Evolutionary conservation across 2,797 vertebrate species (phyloP).

Genomic region (Acanthurus lineatus): DNA sequence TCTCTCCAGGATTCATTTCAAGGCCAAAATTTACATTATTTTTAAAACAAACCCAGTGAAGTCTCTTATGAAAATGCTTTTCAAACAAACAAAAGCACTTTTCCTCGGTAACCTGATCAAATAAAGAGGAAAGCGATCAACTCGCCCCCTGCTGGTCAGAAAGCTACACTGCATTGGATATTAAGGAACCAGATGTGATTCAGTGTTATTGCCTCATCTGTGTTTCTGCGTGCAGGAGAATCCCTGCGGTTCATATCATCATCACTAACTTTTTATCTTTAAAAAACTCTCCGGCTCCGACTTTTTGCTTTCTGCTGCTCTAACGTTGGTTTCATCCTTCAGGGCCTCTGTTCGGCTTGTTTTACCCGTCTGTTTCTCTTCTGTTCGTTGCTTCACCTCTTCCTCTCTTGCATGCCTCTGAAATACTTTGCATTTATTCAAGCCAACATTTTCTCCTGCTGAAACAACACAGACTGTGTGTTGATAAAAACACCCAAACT

Average conservation of each 20-base stretch:
- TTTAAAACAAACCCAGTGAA: background rate
- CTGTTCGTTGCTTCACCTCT: background rate
- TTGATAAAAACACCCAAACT: background rate
- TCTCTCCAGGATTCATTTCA: too few species aligned
- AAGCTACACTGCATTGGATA: background rate
- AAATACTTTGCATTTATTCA: background rate
- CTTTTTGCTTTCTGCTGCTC: background rate
- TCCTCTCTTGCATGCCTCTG: background rate
- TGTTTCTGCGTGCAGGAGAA: too few species aligned
- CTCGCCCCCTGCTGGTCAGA: background rate
- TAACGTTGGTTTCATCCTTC: background rate
- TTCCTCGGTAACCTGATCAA: too few species aligned
- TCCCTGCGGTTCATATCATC: too few species aligned
- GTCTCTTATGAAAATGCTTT: background rate
- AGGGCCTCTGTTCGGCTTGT: background rate
- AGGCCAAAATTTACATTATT: background rate
- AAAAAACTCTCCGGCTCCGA: background rate
- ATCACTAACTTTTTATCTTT: background rate
- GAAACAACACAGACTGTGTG: too few species aligned
- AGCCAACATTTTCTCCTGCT: too few species aligned
- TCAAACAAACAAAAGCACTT: too few species aligned
- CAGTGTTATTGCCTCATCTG: too few species aligned
- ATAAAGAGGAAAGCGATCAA: background rate
- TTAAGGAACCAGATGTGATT: too few species aligned
- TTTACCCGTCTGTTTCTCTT: background rate